Evolutionary conservation across 2,797 vertebrate species (phyloP), one percentile per base, ranked within the genome.

Genomic region (Chaetophractus vellerosus): DNA sequence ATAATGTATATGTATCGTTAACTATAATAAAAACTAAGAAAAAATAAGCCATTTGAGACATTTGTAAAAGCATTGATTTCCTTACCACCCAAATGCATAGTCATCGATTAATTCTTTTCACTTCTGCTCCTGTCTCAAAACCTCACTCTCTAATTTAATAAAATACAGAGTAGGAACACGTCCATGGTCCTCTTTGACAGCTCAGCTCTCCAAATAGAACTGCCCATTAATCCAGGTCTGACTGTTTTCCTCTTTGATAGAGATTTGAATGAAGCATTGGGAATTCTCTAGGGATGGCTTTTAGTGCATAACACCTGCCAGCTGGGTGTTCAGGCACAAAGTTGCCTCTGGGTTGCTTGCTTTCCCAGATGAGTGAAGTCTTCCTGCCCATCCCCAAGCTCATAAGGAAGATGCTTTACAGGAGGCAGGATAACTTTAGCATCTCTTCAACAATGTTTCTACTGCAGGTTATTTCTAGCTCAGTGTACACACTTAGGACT

Each of bases 401-500:
- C 19, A 61, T 59, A 68, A 59, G 68, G 21, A 85, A 6, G 31
- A 28, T 55, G 9, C 31, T 85, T 71, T 36, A 71, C 1, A 94
- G 55, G n/a, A 79, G 50, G 72, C 61, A 84, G 50, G 36, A 41
- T 78, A 64, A 78, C n/a, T 78, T 28, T n/a, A 84, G 55, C 52
- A 78, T 41, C 59, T 84, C 61, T 84, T 69, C 79, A 76, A 76
- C 3, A 84, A 69, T 76, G 69, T n/a, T 89, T 76, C 41, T 19
- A 41, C 61, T 89, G 63, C 38, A n/a, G n/a, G 50, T 84, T 89
- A 81, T 84, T 89, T 78, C 52, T 76, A 84, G 41, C 63, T 90
- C 92, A 52, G 12, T 41, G 87, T 45, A 78, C 79, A 78, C 55
- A 61, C 52, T 63, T 87, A 66, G 41, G 18, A 33, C 38, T 45